Conservation (phyloP, 2,888 invertebrate genomes). For the Napeogenes sylphis region DNA sequence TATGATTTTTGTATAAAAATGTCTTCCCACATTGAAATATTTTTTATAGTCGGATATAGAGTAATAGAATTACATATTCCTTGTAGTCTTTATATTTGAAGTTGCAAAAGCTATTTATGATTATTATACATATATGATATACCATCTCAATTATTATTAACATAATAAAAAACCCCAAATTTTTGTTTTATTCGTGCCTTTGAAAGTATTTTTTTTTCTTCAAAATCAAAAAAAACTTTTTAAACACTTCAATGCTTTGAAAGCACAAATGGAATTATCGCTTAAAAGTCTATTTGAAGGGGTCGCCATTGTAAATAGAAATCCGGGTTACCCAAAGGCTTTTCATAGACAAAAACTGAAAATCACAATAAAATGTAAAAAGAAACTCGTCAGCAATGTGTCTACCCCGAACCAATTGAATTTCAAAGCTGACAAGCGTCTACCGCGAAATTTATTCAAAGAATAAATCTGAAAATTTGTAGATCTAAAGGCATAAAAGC, state of each 20-base stretch:
- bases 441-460: slow-evolving; percentile 77
- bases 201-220: not conserved
- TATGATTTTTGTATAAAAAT: no score
- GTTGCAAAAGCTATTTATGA: no score
- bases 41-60: no score
- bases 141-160: no score
- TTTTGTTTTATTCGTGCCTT: not conserved
- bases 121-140: no score
- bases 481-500: slow-evolving; percentile 73
- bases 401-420: slow-evolving; percentile 74
- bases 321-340: slow-evolving; percentile 39
- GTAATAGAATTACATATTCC: no score
- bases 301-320: slow-evolving; percentile 28
- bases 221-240: slow-evolving; percentile 17
- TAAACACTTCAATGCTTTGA: slow-evolving; percentile 24
- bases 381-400: slow-evolving; percentile 71
- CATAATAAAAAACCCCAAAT: no score
- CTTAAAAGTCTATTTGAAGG: slow-evolving; percentile 27
- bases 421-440: slow-evolving; percentile 75
- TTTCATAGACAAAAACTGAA: slow-evolving; percentile 42
- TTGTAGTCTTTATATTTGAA: no score
- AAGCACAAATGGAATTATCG: slow-evolving; percentile 28
- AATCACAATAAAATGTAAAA: slow-evolving; percentile 56
- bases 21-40: no score
- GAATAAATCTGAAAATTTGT: slow-evolving; percentile 79